Conservation (phyloP, 2,888 invertebrate species). For the Aphidoletes aphidimyza region DNA sequence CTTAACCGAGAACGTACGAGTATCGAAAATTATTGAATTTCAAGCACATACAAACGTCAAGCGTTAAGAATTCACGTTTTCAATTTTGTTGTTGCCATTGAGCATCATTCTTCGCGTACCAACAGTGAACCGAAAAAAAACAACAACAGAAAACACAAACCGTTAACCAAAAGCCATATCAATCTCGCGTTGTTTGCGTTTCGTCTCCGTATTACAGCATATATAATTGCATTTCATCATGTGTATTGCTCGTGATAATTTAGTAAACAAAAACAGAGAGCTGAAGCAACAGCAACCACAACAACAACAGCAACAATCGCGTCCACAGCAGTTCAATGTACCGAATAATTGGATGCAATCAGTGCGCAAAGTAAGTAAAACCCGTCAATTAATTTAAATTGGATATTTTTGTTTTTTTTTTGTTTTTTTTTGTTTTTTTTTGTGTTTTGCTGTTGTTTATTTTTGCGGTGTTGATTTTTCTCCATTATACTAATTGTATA, state of each 20-base stretch:
- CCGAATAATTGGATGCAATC: conserved; percentile 52
- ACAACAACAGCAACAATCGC: background rate
- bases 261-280: conserved; percentile 39
- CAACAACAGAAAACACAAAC: too few relatives aligned
- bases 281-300: conserved; percentile 26
- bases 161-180: background rate
- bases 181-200: background rate
- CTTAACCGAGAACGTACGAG: background rate
- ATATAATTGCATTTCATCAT: conserved; percentile 34
- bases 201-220: background rate
- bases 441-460: background rate
- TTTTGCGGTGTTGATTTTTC: background rate
- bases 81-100: too few relatives aligned
- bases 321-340: background rate
- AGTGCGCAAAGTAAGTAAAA: conserved; percentile 46
- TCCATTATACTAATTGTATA: background rate
- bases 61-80: too few relatives aligned
- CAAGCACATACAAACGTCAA: too few relatives aligned
- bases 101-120: too few relatives aligned
- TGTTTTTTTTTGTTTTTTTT: background rate
- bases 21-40: too few relatives aligned
- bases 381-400: background rate
- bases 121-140: too few relatives aligned
- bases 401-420: background rate
- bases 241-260: conserved; percentile 53